Conservation (phyloP, 2,797 vertebrate genomes). For the Lophius americanus region DNA sequence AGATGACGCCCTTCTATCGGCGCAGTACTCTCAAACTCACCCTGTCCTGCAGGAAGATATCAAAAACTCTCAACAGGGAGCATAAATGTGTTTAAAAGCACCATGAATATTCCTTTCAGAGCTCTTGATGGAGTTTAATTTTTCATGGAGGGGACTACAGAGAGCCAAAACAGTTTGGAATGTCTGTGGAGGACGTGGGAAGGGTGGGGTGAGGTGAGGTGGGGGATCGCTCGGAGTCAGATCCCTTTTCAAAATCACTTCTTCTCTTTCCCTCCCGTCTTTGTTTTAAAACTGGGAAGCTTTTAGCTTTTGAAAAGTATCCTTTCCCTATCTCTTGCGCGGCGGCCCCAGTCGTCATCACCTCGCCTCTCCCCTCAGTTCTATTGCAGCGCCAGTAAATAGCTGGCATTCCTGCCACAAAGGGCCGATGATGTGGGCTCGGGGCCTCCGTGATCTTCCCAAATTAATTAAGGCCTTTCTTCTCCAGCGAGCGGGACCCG, state of each 20-base stretch:
- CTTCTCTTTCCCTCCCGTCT: slow-evolving; percentile 76
- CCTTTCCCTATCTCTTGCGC: slow-evolving; percentile 83
- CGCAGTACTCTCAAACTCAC: background rate
- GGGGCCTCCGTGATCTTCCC: slow-evolving; percentile 74
- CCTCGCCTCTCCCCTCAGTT: slow-evolving; percentile 75
- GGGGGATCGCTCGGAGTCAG: slow-evolving; percentile 46
- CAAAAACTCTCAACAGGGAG: background rate
- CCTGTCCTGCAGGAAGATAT: background rate
- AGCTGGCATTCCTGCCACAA: slow-evolving; percentile 87
- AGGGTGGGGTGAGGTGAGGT: slow-evolving; percentile 27
- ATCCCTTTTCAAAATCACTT: slow-evolving; percentile 81
- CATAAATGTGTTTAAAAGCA: background rate
- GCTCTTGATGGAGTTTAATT: slow-evolving; percentile 27
- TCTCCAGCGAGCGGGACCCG: slow-evolving; percentile 52
- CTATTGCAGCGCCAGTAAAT: slow-evolving; percentile 81
- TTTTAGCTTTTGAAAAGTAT: slow-evolving; percentile 91
- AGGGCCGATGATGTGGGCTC: slow-evolving; percentile 81
- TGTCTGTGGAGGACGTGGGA: slow-evolving; percentile 65
- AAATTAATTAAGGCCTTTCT: slow-evolving; percentile 86
- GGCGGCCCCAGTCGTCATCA: slow-evolving; percentile 83
- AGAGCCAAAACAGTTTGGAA: slow-evolving; percentile 66
- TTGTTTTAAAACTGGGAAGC: slow-evolving; percentile 90
- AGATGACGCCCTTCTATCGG: background rate
- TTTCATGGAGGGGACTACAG: slow-evolving; percentile 34
- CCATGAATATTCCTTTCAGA: background rate